A percentile compares a stretch with the other conserved stretches of the same genome.
Conservation (phyloP, 2,797 vertebrate genomes). For the Microctenopoma stevenorrisi region DNA sequence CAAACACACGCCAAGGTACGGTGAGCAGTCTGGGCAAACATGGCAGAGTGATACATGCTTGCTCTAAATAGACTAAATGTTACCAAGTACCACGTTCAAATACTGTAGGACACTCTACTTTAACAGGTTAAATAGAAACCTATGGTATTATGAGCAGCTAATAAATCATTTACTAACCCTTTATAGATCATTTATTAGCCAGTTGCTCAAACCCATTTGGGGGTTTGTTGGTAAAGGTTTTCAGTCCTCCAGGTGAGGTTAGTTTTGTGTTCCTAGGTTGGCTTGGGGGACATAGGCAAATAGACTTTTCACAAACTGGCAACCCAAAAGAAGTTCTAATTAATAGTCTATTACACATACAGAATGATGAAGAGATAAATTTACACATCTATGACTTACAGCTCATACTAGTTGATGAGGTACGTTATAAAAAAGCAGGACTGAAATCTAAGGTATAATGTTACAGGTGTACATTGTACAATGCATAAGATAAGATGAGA, state of each 20-base stretch:
- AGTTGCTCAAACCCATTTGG: background rate
- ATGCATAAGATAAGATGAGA: conserved; percentile 11
- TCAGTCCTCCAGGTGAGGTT: too few species aligned
- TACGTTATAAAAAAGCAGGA: conserved; percentile 7
- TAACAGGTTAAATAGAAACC: background rate
- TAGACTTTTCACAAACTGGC: conserved; percentile 1
- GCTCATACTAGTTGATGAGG: background rate
- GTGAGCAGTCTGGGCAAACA: conserved; percentile 15
- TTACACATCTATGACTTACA: conserved; percentile 9
- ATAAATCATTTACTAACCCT: background rate
- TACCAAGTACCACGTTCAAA: conserved; percentile 14
- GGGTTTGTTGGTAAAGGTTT: too few species aligned
- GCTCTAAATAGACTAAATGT: conserved; percentile 26
- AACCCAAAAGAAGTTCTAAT: conserved; percentile 13
- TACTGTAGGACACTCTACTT: too few species aligned
- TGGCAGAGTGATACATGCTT: conserved; percentile 23
- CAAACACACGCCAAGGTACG: conserved; percentile 14
- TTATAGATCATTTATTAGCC: background rate
- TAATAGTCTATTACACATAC: background rate
- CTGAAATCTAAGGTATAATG: background rate
- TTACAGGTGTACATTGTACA: conserved; percentile 9
- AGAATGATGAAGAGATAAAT: too few species aligned
- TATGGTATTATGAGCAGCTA: background rate
- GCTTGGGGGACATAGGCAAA: too few species aligned
- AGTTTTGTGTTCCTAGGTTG: background rate